phyloP scores from a whole-genome alignment of 2,113 vertebrate species.

The Lamprologus lemairii region DNA sequence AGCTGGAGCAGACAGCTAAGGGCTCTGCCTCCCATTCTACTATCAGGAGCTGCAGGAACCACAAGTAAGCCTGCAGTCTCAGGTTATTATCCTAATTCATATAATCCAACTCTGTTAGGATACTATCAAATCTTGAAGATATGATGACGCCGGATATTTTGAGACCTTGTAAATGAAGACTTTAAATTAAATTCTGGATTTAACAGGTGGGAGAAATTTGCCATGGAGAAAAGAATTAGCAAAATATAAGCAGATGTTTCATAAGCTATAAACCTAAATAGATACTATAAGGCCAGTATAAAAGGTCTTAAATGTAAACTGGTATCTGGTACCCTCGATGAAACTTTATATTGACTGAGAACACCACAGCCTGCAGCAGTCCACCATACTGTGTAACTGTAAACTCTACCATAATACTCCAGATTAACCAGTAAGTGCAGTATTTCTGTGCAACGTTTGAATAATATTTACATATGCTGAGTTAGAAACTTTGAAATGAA shows the following conservation, averaged over 20 bases:
- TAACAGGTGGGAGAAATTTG: background rate
- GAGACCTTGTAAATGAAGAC: background rate
- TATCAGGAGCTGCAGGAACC: background rate
- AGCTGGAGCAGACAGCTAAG: background rate
- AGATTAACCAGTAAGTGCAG: background rate
- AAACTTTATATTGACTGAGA: rapidly evolving
- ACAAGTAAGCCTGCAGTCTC: background rate
- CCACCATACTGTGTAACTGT: background rate
- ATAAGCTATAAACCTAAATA: background rate
- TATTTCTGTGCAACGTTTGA: background rate
- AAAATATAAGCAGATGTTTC: background rate
- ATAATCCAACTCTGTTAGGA: background rate
- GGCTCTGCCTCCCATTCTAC: background rate
- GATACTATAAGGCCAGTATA: background rate
- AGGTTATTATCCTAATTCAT: background rate
- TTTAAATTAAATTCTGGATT: background rate
- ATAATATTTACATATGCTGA: background rate
- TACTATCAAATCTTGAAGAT: rapidly evolving
- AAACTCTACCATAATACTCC: background rate
- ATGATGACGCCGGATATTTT: background rate
- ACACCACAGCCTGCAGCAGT: rapidly evolving
- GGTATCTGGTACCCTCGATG: rapidly evolving
- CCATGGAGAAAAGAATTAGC: background rate
- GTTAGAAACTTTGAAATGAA: background rate
- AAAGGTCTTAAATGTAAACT: background rate